Conservation (phyloP, 53 echinoderm and acorn worm genomes). For the Echinometra lucunter region DNA sequence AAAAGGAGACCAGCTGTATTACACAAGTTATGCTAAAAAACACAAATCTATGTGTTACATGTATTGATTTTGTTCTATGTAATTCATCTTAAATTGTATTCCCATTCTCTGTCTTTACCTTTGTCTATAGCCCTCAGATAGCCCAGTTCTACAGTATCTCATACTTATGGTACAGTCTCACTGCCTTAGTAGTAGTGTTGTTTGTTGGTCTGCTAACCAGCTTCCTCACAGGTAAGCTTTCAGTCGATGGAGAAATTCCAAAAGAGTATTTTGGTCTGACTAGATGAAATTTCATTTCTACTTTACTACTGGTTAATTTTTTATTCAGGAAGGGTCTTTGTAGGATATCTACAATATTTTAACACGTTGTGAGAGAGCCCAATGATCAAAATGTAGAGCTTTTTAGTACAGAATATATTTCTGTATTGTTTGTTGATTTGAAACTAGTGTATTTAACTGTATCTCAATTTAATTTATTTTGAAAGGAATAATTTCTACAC, state of each 20-base stretch:
- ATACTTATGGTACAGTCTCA: constrained; percentile 86
- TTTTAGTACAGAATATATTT: no score
- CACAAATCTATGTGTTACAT: no score
- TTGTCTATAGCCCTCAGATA: constrained; percentile 64
- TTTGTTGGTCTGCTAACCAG: constrained; percentile 79
- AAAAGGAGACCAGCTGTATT: no score
- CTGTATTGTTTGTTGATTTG: no score
- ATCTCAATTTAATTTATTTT: no score
- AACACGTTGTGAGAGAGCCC: no score
- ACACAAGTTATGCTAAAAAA: no score
- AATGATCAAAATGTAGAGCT: no score
- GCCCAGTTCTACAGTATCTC: constrained; percentile 80
- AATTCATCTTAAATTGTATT: background rate
- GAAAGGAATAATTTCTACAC: no score
- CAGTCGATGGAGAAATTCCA: background rate
- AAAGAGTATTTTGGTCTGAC: background rate
- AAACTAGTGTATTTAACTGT: no score
- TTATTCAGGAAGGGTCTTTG: background rate
- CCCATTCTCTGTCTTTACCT: background rate
- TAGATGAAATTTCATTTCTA: background rate
- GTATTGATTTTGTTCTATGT: background rate
- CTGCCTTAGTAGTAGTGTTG: constrained; percentile 66
- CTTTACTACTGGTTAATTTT: background rate
- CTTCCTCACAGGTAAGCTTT: constrained; percentile 78
- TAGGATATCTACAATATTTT: no score